Base-by-base conservation (phyloP, 2,797 vertebrate species). In the Galago senegalensis region DNA sequence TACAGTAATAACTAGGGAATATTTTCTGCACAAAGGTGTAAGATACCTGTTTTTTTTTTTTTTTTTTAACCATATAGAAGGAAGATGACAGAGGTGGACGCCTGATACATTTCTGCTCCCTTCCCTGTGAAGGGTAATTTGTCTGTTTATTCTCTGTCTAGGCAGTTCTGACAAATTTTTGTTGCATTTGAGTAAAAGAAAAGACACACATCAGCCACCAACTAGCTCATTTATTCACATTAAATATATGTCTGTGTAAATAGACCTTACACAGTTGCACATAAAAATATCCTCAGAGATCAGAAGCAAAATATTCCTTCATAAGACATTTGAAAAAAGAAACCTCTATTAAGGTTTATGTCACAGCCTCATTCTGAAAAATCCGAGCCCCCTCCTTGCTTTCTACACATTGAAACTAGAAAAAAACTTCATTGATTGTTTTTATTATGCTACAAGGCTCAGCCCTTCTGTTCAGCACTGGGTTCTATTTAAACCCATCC, bases 371-470 rank as follows among this genome's bases (percentile, higher is more conserved):
- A 29, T n/a, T 89, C 29, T 82, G 60, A 76, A 91, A 85, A 95
- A 80, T 4, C n/a, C 61, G 49, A n/a, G 7, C 34, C 34, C 2
- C 7, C 5, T 7, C 1, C 13, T 79, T 93, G 40, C 25, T 79
- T 86, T 90, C 92, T 91, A 60, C 75, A 87, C 82, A 84, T 69
- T 67, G 61, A 93, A 82, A 46, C 53, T 83, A 79, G 72, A 73
- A 94, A 89, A 75, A 87, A 95, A 86, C 37, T 40, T 49, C 56
- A 92, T 81, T 91, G 93, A 94, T 90, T 94, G 67, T 80, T 96
- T 97, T 89, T 91, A 91, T 93, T 86, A 79, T 93, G 87, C 92
- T 92, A 93, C 92, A 90, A 94, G 75, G 17, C 86, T 91, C 75
- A 91, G 90, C 92, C 92, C 97, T 95, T 93, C 70, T 91, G 16